Conservation (phyloP, 2,797 vertebrate species). For the Aselliscus stoliczkanus region DNA sequence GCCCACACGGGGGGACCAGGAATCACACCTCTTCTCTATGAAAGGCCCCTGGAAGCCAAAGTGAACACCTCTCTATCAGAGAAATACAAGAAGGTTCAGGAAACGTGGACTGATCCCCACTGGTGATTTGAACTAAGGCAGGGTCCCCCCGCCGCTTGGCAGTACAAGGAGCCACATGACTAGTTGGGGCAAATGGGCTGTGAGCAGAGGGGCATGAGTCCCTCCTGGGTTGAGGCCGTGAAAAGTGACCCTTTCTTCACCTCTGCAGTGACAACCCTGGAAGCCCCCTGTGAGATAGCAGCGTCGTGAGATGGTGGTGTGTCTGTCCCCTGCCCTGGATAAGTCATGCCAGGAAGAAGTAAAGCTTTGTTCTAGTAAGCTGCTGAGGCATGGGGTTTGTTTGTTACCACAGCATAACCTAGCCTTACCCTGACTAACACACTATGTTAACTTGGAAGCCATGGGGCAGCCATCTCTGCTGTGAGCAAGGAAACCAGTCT, state of each 20-base stretch:
- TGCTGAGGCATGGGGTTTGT: neutral
- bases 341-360: neutral
- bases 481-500: neutral
- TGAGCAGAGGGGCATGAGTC: rapidly evolving
- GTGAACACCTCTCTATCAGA: neutral
- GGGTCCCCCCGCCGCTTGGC: neutral
- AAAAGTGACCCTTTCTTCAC: neutral
- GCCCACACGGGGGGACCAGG: too few relatives aligned
- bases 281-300: neutral
- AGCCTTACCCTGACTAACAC: neutral
- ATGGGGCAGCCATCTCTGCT: neutral
- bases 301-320: neutral
- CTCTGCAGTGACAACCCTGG: neutral
- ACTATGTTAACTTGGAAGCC: neutral
- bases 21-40: neutral
- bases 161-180: neutral
- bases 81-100: neutral
- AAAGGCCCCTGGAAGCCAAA: neutral
- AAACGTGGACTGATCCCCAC: neutral
- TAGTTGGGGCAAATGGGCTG: neutral
- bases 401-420: neutral
- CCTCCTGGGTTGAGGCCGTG: neutral
- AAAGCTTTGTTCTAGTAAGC: neutral
- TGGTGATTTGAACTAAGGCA: neutral
- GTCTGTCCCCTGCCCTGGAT: neutral